Evolutionary conservation across 2,797 vertebrate species (phyloP).

Genomic region (Chanos chanos): DNA sequence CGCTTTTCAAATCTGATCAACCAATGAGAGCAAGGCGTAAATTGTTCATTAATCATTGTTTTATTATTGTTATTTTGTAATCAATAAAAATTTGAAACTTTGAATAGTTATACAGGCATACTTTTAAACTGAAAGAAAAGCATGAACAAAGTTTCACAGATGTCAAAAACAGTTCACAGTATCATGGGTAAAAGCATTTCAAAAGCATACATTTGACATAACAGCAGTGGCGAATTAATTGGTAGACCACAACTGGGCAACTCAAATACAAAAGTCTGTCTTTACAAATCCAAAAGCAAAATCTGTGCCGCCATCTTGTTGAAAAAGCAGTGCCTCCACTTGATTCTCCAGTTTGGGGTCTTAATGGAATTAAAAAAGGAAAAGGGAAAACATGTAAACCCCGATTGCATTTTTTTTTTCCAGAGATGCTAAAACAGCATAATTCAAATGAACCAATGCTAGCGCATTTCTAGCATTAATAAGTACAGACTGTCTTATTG

Average conservation of each 20-base stretch:
- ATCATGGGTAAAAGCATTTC: too few species aligned
- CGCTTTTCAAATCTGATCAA: not conserved
- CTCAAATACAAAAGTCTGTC: constrained; percentile 36
- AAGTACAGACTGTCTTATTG: too few species aligned
- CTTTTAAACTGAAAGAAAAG: constrained; percentile 18
- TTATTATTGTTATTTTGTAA: constrained; percentile 20
- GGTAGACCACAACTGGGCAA: constrained; percentile 7
- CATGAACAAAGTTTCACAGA: too few species aligned
- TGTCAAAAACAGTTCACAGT: too few species aligned
- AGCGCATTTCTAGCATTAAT: not conserved
- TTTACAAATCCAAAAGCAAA: constrained; percentile 63
- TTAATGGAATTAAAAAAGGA: constrained; percentile 89
- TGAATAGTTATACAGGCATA: constrained; percentile 24
- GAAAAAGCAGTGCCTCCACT: constrained; percentile 86
- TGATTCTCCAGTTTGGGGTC: constrained; percentile 85
- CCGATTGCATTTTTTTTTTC: constrained; percentile 58
- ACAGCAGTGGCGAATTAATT: not conserved
- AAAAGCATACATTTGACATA: constrained; percentile 3
- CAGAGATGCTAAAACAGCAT: constrained; percentile 11
- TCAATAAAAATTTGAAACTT: not conserved
- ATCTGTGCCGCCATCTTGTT: constrained; percentile 82
- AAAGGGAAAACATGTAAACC: constrained; percentile 86
- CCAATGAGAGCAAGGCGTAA: constrained; percentile 37
- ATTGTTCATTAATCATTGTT: constrained; percentile 26
- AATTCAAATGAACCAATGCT: constrained; percentile 6